These are phyloP conservation scores for Chaetodon auriga DNA, from an alignment of 2,113 vertebrate species.

Conservation along the genomic window DNA sequence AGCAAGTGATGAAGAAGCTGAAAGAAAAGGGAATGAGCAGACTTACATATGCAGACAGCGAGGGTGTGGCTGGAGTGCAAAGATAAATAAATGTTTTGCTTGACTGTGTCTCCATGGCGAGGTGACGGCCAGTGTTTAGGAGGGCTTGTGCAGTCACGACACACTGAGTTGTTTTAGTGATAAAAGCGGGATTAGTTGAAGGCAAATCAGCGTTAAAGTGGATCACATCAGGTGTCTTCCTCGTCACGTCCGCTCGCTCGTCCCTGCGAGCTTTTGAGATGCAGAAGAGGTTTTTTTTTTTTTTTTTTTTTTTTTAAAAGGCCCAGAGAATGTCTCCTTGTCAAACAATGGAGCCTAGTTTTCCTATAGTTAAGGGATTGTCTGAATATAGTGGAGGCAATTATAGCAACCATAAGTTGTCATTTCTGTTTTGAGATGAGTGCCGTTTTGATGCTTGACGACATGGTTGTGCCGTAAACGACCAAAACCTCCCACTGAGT, in stretches of 20 bases:
- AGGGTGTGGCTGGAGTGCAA: slow-evolving; percentile 62
- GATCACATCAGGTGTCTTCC: slow-evolving; percentile 35
- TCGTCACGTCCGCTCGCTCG: neutral
- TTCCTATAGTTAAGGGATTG: neutral
- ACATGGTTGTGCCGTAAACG: slow-evolving; percentile 59
- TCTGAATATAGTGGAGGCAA: slow-evolving; percentile 40
- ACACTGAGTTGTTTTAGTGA: slow-evolving; percentile 49
- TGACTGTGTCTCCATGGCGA: slow-evolving; percentile 54
- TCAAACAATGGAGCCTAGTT: slow-evolving; percentile 35
- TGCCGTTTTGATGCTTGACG: slow-evolving; percentile 61
- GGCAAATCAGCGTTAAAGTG: slow-evolving; percentile 32
- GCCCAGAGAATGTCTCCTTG: slow-evolving; percentile 4
- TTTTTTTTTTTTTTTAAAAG: too few species aligned
- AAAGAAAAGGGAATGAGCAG: slow-evolving; percentile 10
- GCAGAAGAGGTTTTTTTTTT: neutral
- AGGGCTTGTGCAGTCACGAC: slow-evolving; percentile 54
- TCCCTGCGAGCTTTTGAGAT: neutral
- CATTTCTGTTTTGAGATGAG: slow-evolving; percentile 68
- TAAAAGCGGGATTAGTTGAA: slow-evolving; percentile 28
- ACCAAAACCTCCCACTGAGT: slow-evolving; percentile 74
- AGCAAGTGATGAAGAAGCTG: slow-evolving; percentile 26
- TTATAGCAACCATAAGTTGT: slow-evolving; percentile 62
- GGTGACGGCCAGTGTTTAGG: slow-evolving; percentile 50
- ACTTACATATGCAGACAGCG: slow-evolving; percentile 60
- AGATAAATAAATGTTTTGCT: slow-evolving; percentile 67